Evolutionary conservation across 2,113 vertebrate species (phyloP).

Genomic region (Alaudala cheleensis): DNA sequence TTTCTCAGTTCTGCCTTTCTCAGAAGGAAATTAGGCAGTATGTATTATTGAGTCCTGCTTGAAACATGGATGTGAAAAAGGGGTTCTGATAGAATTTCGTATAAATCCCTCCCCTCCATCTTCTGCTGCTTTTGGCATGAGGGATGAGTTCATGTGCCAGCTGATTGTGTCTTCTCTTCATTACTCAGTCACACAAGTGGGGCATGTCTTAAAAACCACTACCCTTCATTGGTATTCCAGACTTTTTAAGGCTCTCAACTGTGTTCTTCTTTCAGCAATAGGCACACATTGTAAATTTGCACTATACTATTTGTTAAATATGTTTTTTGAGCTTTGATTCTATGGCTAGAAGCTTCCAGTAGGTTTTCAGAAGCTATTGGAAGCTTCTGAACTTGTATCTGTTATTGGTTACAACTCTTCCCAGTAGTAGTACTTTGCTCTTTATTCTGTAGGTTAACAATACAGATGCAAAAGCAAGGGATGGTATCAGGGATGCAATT

Average conservation of each 20-base stretch:
- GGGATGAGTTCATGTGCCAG: neutral
- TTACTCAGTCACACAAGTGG: neutral
- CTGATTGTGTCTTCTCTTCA: neutral
- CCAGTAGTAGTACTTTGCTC: neutral
- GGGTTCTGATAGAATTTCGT: neutral
- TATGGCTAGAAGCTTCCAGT: neutral
- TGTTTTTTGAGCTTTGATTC: neutral
- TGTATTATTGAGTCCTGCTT: neutral
- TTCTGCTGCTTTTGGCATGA: neutral
- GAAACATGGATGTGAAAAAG: neutral
- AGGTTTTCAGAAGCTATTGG: neutral
- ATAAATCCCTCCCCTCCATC: rapidly evolving
- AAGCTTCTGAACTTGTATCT: neutral
- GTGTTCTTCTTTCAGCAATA: neutral
- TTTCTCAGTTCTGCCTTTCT: neutral
- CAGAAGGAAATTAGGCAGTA: neutral
- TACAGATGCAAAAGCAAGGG: neutral
- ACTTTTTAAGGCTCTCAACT: neutral
- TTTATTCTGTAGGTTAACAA: neutral
- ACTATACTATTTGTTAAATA: neutral
- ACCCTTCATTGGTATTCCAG: neutral
- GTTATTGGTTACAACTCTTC: neutral
- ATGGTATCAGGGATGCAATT: neutral
- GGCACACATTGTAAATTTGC: neutral
- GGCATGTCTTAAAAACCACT: neutral